Evolutionary conservation across 2,797 vertebrate species (phyloP), one percentile per base, ranked within the genome.

Genomic region (Linurgus olivaceus): DNA sequence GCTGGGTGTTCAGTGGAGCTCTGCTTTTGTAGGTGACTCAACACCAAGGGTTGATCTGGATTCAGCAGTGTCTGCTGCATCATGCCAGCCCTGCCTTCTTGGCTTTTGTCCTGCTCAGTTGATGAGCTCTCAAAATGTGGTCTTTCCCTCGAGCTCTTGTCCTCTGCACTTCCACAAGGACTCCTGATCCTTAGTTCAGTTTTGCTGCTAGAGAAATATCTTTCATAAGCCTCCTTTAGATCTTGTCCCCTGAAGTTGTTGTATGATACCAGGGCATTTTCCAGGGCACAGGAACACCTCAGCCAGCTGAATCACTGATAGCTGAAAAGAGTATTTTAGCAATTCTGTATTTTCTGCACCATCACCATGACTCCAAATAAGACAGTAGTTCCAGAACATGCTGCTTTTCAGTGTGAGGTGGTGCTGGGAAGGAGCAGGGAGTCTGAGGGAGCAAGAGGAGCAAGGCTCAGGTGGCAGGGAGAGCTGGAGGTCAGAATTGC

Each of bases 81-180:
- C 35, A 0, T 44, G 44, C 75, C 57, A 77, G 63, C 33, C 12
- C 66, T 79, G 73, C 42, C 42, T 55, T 21, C 55, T 73, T 97
- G 95, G 87, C 90, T 94, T 73, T 51, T 71, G n/a, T 93, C 93
- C 93, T 66, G 2, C 61, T 81, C 71, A 16, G 67, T 4, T 93
- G 92, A 93, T 94, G 88, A 90, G 88, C 71, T 92, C 95, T 91
- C 85, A 67, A 11, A 90, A 73, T 79, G 76, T 59, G 54, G 9
- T 66, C 23, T 48, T 92, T 63, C 67, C 84, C 90, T 94, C 17
- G 2, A 90, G 79, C 96, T 91, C 31, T 91, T 88, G 93, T 90
- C 94, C 88, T 95, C 86, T 72, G 26, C 33, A 2, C 5, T 66
- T 84, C 44, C 81, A 44, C 88, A 84, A 79, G 79, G 87, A 79